Evolutionary conservation across 1,140 invertebrate genomes (phyloP).

Genomic region (Yoshiicerus persimilis): DNA sequence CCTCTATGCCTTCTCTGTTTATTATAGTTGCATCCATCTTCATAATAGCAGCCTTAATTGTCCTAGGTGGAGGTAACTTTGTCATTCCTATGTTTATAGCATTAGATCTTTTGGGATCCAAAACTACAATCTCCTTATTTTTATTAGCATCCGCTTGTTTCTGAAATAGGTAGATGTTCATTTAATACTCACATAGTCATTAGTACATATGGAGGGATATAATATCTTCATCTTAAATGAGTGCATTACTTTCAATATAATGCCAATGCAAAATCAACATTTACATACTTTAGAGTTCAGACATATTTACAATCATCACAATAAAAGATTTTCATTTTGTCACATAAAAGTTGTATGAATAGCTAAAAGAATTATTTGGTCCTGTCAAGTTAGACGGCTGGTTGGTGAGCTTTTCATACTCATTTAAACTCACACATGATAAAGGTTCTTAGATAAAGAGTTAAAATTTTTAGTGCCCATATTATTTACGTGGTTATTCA

Average conservation of each 20-base stretch:
- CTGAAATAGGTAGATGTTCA: conserved; percentile 30
- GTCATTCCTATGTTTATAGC: conserved; percentile 99
- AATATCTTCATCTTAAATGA: too few species aligned
- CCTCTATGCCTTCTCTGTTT: conserved; percentile 96
- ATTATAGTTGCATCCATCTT: conserved; percentile 99
- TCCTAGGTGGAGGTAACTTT: conserved; percentile 92
- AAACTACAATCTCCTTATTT: conserved; percentile 91
- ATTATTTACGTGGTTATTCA: not conserved
- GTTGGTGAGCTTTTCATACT: not conserved
- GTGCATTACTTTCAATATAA: not conserved
- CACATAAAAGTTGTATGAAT: not conserved
- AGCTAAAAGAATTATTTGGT: not conserved
- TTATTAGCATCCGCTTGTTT: conserved; percentile 79
- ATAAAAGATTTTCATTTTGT: not conserved
- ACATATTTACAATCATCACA: not conserved
- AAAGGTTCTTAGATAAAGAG: too few species aligned
- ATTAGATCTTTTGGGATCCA: conserved; percentile 97
- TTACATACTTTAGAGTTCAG: not conserved
- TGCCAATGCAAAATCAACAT: not conserved
- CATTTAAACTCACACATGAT: too few species aligned
- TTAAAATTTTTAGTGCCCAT: too few species aligned
- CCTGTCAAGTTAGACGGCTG: not conserved
- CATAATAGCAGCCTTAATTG: conserved; percentile 96
- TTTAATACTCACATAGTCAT: too few species aligned
- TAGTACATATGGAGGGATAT: not conserved